These are phyloP conservation scores for Hydrochoerus hydrochaeris DNA, from an alignment of 2,113 vertebrate species.

Conservation along the genomic window DNA sequence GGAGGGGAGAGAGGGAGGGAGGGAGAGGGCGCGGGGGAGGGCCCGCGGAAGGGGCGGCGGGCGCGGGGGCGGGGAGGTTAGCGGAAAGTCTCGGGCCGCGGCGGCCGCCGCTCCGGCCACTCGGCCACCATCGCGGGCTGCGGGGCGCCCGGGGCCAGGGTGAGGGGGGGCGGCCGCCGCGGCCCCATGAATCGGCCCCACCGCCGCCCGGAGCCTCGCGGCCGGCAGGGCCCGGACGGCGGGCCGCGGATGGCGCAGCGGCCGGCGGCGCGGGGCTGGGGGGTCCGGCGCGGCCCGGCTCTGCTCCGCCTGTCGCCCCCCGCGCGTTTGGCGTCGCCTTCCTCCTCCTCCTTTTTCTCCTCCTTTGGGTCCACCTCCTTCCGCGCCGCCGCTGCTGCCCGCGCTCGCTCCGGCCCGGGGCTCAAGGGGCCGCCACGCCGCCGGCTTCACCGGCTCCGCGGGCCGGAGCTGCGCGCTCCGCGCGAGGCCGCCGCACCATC, in stretches of 20 bases:
- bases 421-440: slow-evolving; percentile 63
- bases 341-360: not conserved
- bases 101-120: slow-evolving; percentile 76
- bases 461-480: slow-evolving; percentile 45
- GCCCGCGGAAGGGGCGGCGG: slow-evolving; percentile 26
- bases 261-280: slow-evolving; percentile 63
- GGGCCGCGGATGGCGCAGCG: slow-evolving; percentile 83
- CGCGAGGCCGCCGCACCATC: slow-evolving; percentile 61
- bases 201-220: slow-evolving; percentile 81
- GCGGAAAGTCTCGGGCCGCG: slow-evolving; percentile 77
- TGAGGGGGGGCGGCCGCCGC: slow-evolving; percentile 76
- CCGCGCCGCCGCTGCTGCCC: not conserved
- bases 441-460: slow-evolving; percentile 12
- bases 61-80: slow-evolving; percentile 59
- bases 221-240: slow-evolving; percentile 72
- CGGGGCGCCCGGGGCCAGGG: slow-evolving; percentile 73
- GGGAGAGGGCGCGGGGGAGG: slow-evolving; percentile 63
- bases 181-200: slow-evolving; percentile 88
- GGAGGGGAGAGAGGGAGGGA: slow-evolving; percentile 65
- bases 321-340: slow-evolving; percentile 9
- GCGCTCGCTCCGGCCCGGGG: slow-evolving; percentile 62
- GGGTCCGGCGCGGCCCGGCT: slow-evolving; percentile 73
- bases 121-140: slow-evolving; percentile 73
- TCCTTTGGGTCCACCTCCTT: not conserved
- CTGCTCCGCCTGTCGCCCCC: slow-evolving; percentile 33